Conservation (phyloP, 92 coral and sea anemone species). For the Porites cylindrica region DNA sequence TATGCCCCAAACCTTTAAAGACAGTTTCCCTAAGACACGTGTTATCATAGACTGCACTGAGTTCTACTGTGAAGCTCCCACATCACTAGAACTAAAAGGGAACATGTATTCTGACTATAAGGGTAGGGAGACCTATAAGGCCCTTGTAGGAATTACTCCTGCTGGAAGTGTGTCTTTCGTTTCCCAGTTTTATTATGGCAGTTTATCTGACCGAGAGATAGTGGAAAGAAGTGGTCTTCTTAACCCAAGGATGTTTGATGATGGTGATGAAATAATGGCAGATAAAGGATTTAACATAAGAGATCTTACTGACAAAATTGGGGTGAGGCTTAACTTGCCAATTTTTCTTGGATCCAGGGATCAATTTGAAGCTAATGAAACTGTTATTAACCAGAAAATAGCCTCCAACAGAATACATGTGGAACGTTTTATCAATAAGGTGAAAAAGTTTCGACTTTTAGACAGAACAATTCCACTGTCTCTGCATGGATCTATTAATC, state of each 20-base stretch:
- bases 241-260: too few species aligned
- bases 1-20: background rate
- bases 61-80: constrained; percentile 34
- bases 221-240: too few species aligned
- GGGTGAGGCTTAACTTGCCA: background rate
- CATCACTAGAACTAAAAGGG: background rate
- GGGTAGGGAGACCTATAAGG: too few species aligned
- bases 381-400: constrained; percentile 47
- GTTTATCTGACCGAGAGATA: background rate
- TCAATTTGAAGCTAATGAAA: constrained; percentile 49
- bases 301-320: constrained; percentile 34
- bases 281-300: background rate
- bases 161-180: constrained; percentile 29
- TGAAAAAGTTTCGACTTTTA: constrained; percentile 53
- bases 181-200: constrained; percentile 29
- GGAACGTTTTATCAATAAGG: constrained; percentile 61
- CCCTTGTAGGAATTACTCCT: constrained; percentile 43
- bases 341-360: background rate
- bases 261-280: too few species aligned
- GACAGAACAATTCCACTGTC: constrained; percentile 62
- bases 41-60: constrained; percentile 63
- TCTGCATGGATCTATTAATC: constrained; percentile 66
- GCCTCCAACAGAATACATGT: constrained; percentile 67
- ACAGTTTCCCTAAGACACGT: constrained; percentile 50
- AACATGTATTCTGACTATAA: too few species aligned